Evolutionary conservation across 2,888 invertebrate genomes (phyloP), one percentile per base, ranked within the genome.

Genomic region (Sinodicranocentrus sp.): DNA sequence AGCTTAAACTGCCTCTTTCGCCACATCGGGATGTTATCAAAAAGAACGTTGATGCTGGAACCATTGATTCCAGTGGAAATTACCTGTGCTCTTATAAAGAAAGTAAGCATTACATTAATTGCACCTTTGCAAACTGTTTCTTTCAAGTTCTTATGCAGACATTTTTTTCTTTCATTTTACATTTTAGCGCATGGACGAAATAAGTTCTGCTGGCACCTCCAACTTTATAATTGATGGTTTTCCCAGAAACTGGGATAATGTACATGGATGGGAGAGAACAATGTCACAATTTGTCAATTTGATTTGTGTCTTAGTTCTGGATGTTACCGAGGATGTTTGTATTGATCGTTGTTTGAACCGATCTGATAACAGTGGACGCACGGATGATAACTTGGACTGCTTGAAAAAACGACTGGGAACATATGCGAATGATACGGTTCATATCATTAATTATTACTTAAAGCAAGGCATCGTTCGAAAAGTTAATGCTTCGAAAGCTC

Each of bases 61-160:
- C 94, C 88, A 99, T 99, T 88, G 99, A n/a, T 99, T 1, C 99
- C 99, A 0, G 99, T 99, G 0, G 97, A 97, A 91, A 97, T 99
- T 87, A 99, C 99, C n/a, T 99, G 99, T 91, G 94, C 95, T 70
- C 93, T 99, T n/a, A 91, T 99, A 33, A 96, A 97, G 90, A 94
- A 94, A 89, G 97, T 97, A n/a, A 94, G 28, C n/a, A 17, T 43
- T 23, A 1, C n/a, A 28, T 15, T 63, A 19, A 8, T 28, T 57
- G 10, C 0, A 57, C 25, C 10, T 23, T 13, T 23, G 25, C 57
- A 25, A 25, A 8, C 48, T 57, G 13, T 57, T 8, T 25, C 10
- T 21, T 19, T 6, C 21, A 54, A 6, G 23, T 21, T 8, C n/a
- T 48, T 21, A 54, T 54, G 23, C 21, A 6, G 19, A 5, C 5